Base-by-base conservation (phyloP, 1,140 invertebrate genomes). In the Armadillidium nasatum region DNA sequence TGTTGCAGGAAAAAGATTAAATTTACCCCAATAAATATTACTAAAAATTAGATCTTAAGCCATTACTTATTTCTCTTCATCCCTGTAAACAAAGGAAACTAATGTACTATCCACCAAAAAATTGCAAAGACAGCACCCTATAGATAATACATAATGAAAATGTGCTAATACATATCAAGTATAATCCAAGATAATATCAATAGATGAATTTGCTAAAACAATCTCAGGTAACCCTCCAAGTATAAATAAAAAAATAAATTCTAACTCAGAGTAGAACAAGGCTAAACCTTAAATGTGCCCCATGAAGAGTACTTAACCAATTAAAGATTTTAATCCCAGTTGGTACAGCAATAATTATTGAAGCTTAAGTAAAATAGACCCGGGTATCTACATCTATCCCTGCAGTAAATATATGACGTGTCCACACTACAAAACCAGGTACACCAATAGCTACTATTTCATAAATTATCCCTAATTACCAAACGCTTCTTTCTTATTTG, bases 101-200 rank as follows among this genome's bases (percentile, higher is more conserved):
- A 87, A 72, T 84, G 80, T 72, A 71, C 76, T 81, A 85, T 77
- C 11, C 82, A 85, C 10, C 75, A 75, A 81, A 86, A 83, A 82
- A 86, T 82, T 44, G 79, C 82, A 82, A 87, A 86, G 13, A 87
- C 82, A 33, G 84, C 83, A 6, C 60, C 84, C 84, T 72, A 83
- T 83, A 15, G 78, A 81, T 43, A 86, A 81, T 21, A 86, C 85
- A 84, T 86, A 91, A 84, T 92, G 90, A 83, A 92, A 92, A 85
- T 92, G 90, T 69, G 88, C 89, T 73, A 91, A 90, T 71, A 91
- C 90, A 88, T 91, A 92, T 84, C 91, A 92, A 23, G 89, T 91
- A 84, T 92, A 89, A 86, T 92, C 90, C 43, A 92, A 76, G 81
- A 88, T 83, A 85, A 90, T 87, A 88, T 92, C 90, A 83, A 91